Evolutionary conservation across 2,888 invertebrate genomes (phyloP).

Genomic region (Drosophila picticornis): DNA sequence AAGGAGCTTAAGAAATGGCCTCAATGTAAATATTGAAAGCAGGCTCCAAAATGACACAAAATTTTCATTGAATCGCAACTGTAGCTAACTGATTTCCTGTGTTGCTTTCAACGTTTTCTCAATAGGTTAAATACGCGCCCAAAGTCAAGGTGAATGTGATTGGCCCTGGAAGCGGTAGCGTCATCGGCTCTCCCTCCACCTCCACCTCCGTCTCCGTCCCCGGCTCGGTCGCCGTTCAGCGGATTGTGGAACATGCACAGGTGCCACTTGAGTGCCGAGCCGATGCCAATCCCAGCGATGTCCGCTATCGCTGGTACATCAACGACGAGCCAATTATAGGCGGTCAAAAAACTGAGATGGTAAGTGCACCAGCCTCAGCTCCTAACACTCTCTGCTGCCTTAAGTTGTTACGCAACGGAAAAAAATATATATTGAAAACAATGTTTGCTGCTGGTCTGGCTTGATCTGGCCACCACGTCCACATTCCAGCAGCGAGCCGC

Average conservation of each 20-base stretch:
- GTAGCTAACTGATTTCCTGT: constrained; percentile 1
- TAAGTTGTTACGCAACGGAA: constrained; percentile 33
- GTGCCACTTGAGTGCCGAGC: constrained; percentile 93
- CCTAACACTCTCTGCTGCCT: not conserved
- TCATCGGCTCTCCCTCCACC: not conserved
- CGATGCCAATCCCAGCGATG: constrained; percentile 94
- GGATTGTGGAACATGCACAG: constrained; percentile 92
- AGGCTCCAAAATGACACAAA: not conserved
- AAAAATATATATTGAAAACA: constrained; percentile 22
- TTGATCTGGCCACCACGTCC: constrained; percentile 24
- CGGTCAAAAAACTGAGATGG: constrained; percentile 92
- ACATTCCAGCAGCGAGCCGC: constrained; percentile 61
- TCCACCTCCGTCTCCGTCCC: not conserved
- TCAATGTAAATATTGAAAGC: not conserved
- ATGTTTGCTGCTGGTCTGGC: constrained; percentile 9
- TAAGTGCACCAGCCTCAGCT: constrained; percentile 82
- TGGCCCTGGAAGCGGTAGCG: constrained; percentile 29
- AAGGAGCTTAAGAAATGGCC: not conserved
- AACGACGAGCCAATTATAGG: constrained; percentile 93
- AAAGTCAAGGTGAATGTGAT: constrained; percentile 92
- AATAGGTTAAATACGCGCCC: constrained; percentile 94
- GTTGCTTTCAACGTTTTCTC: not conserved
- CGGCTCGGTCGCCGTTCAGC: constrained; percentile 83
- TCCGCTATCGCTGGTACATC: constrained; percentile 94
- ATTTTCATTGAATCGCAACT: not conserved